Evolutionary conservation across 30 jellyfish, hydroid and myxozoan species (phyloP).

Genomic region (Chironex yamaguchii): DNA sequence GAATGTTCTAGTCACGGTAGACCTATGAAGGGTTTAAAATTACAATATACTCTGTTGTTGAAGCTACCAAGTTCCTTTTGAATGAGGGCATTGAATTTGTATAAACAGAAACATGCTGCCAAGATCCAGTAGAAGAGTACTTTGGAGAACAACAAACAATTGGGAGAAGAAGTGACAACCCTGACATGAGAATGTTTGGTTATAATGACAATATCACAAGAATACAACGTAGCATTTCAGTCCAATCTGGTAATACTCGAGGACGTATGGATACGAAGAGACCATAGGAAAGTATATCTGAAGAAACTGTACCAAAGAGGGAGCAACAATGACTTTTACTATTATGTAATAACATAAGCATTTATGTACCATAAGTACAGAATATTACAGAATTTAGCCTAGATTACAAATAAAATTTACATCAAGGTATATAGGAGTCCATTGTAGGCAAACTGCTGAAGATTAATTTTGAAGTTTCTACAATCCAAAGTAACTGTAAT

Average conservation of each 20-base stretch:
- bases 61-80: conserved; percentile 35
- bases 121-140: conserved; percentile 63
- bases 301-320: conserved; percentile 45
- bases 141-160: conserved; percentile 51
- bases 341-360: too few species aligned
- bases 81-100: conserved; percentile 37
- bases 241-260: conserved; percentile 54
- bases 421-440: too few species aligned
- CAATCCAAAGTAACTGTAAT: too few species aligned
- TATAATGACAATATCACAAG: conserved; percentile 15
- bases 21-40: conserved; percentile 66
- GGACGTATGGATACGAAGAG: conserved; percentile 35
- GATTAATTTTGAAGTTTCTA: too few species aligned
- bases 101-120: conserved; percentile 45
- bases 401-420: too few species aligned
- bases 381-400: too few species aligned
- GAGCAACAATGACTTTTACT: too few species aligned
- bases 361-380: too few species aligned
- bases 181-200: conserved; percentile 29
- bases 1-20: conserved; percentile 68
- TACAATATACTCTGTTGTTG: conserved; percentile 35
- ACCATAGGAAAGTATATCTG: conserved; percentile 20
- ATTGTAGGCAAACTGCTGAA: too few species aligned
- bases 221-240: conserved; percentile 16
- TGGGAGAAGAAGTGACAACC: conserved; percentile 68